Evolutionary conservation across 2,888 invertebrate species (phyloP).

Genomic region (Aromia moschata): DNA sequence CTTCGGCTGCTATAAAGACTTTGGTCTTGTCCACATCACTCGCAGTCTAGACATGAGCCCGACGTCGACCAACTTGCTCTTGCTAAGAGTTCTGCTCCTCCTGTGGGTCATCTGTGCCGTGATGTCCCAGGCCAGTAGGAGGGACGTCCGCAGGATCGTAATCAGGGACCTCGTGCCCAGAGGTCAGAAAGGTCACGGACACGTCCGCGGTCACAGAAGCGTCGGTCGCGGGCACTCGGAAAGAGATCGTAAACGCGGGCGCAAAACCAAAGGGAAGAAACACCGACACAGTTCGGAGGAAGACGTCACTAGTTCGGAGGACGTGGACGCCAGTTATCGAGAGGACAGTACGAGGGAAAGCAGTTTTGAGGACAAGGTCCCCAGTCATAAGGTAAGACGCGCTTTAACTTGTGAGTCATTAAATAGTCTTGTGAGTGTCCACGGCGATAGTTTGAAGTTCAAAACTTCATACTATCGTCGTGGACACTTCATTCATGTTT

Average conservation of each 20-base stretch:
- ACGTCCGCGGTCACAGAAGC: slow-evolving; percentile 3
- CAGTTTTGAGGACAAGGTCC: slow-evolving; percentile 24
- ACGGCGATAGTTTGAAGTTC: too few relatives aligned
- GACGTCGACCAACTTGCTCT: neutral
- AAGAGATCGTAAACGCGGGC: too few relatives aligned
- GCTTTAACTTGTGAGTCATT: too few relatives aligned
- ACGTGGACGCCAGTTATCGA: neutral
- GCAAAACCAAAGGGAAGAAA: slow-evolving; percentile 11
- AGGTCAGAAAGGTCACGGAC: slow-evolving; percentile 17
- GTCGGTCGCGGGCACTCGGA: neutral
- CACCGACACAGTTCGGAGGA: slow-evolving; percentile 26
- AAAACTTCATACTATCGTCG: too few relatives aligned
- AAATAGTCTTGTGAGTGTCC: too few relatives aligned
- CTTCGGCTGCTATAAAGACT: slow-evolving; percentile 23
- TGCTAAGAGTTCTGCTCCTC: slow-evolving; percentile 12
- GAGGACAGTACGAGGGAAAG: slow-evolving; percentile 12
- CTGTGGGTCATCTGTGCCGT: slow-evolving; percentile 18
- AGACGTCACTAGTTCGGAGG: slow-evolving; percentile 14
- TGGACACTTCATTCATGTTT: too few relatives aligned
- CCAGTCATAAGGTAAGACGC: slow-evolving; percentile 15
- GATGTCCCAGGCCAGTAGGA: slow-evolving; percentile 21
- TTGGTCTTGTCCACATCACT: neutral
- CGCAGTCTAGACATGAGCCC: too few relatives aligned
- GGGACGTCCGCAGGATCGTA: slow-evolving; percentile 30
- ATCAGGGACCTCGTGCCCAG: slow-evolving; percentile 26